Percentiles rank a stretch among this genome's conserved stretches.
Conservation (phyloP, 2,888 invertebrate species). For the Halocaridina rubra region DNA sequence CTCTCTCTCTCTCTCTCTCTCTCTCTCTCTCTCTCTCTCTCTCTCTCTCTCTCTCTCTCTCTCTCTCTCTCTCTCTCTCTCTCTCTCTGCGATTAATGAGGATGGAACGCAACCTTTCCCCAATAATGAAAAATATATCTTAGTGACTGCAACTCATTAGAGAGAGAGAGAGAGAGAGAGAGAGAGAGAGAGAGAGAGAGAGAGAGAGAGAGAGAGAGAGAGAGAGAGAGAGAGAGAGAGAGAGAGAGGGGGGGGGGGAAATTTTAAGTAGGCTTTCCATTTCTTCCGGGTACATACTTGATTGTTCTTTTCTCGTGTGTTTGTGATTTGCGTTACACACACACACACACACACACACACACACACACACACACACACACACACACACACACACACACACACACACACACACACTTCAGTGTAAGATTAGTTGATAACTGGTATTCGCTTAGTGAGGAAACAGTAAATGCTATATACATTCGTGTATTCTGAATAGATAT, state of each 20-base stretch:
- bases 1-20: conserved; percentile 21
- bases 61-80: not conserved
- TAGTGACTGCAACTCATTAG: too few species aligned
- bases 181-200: not conserved
- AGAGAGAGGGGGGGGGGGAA: not conserved
- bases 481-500: too few species aligned
- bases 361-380: not conserved
- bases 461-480: too few species aligned
- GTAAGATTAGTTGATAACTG: too few species aligned
- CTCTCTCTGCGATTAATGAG: not conserved
- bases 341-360: not conserved
- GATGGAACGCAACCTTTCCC: not conserved
- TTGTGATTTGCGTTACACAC: not conserved
- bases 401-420: conserved; percentile 4
- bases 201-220: not conserved
- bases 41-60: not conserved
- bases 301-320: not conserved
- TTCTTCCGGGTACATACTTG: not conserved
- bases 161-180: not conserved
- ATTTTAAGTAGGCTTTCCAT: not conserved
- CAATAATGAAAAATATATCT: not conserved
- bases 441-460: too few species aligned
- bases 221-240: not conserved
- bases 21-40: conserved; percentile 24
- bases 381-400: conserved; percentile 13